phyloP scores from a whole-genome alignment of 2,888 invertebrate species.

The Drosophila falleni region DNA sequence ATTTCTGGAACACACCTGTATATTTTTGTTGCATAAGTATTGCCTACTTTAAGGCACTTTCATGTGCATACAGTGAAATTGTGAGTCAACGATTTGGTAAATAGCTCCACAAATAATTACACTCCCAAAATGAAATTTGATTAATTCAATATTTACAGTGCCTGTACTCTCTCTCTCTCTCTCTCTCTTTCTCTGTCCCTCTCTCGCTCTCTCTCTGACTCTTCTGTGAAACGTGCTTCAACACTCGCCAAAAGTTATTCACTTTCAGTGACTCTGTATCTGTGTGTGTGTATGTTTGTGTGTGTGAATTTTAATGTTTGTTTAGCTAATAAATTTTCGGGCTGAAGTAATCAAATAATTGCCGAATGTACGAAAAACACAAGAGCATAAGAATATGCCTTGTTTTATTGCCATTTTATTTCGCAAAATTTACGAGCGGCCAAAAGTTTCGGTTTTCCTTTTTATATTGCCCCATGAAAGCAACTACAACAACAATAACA shows the following conservation, averaged over 20 bases:
- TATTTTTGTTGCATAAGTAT: neutral
- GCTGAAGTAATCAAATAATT: slow-evolving; percentile 79
- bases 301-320: slow-evolving; percentile 74
- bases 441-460: slow-evolving; percentile 67
- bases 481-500: slow-evolving; percentile 37
- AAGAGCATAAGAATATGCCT: slow-evolving; percentile 63
- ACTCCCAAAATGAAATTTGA: slow-evolving; percentile 67
- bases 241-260: slow-evolving; percentile 45
- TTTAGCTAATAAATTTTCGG: slow-evolving; percentile 75
- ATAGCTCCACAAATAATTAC: slow-evolving; percentile 67
- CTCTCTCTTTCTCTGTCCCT: neutral
- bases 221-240: slow-evolving; percentile 52
- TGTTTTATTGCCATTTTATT: slow-evolving; percentile 79
- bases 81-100: slow-evolving; percentile 15
- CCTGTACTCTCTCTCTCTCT: neutral
- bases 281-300: slow-evolving; percentile 27
- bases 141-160: slow-evolving; percentile 73
- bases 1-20: too few species aligned
- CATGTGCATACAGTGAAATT: neutral
- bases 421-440: slow-evolving; percentile 75
- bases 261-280: slow-evolving; percentile 10
- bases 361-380: slow-evolving; percentile 76
- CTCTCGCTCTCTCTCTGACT: neutral
- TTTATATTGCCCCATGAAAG: slow-evolving; percentile 45
- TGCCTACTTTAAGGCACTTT: too few species aligned